A percentile compares a stretch with the other conserved stretches of the same genome.
Conservation (phyloP, 53 echinoderm and acorn worm species). For the Holothuria scabra region DNA sequence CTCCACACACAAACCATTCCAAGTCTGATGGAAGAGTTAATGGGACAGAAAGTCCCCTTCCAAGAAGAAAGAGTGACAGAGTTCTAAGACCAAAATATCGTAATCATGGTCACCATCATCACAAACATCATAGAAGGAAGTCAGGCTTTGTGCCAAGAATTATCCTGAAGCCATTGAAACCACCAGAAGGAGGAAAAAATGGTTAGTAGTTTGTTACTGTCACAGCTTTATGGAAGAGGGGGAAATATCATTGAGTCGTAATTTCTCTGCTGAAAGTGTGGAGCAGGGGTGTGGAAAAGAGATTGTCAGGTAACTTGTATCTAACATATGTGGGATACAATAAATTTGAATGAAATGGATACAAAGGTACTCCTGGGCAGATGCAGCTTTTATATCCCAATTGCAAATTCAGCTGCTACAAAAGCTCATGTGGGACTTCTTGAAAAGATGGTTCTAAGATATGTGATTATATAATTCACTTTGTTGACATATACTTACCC, state of each 20-base stretch:
- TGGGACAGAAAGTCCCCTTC: conserved; percentile 32
- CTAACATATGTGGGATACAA: too few species aligned
- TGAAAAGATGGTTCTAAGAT: too few species aligned
- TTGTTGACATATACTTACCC: too few species aligned
- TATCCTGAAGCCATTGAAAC: conserved; percentile 90
- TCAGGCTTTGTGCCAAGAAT: conserved; percentile 81
- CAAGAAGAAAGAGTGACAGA: conserved; percentile 43
- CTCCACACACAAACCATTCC: conserved; percentile 43
- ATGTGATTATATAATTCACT: too few species aligned
- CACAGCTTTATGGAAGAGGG: neutral
- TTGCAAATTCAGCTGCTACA: too few species aligned
- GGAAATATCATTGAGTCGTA: neutral
- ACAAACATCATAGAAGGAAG: conserved; percentile 76
- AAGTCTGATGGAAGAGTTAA: conserved; percentile 17
- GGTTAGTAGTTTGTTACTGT: neutral
- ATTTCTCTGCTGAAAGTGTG: too few species aligned
- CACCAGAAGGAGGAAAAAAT: conserved; percentile 56
- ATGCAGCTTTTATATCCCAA: too few species aligned
- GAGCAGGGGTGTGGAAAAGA: too few species aligned
- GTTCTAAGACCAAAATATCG: conserved; percentile 36
- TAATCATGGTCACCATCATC: conserved; percentile 24
- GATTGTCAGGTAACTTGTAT: too few species aligned
- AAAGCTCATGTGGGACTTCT: too few species aligned
- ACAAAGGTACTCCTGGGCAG: too few species aligned
- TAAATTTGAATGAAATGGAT: too few species aligned